Evolutionary conservation across 2,797 vertebrate genomes (phyloP), one percentile per base, ranked within the genome.

Genomic region (Halcyon badia): DNA sequence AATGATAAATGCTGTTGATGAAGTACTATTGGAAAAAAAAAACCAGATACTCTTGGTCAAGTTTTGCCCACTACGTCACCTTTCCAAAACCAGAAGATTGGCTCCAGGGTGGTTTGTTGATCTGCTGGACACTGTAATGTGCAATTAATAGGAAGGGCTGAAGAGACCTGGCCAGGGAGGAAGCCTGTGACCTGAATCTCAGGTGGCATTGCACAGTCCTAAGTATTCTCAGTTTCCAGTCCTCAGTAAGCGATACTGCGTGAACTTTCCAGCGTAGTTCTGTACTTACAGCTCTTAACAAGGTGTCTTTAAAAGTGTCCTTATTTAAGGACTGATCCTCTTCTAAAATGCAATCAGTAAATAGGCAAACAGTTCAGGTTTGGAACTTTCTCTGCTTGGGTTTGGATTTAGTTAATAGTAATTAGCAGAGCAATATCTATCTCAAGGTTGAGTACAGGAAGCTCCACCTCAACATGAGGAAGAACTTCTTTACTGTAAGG

Each of bases 171-270:
- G 80, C 37, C 66, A n/a, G 35, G 31, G 31, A 48, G 66, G n/a
- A 65, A 81, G 77, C 62, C n/a, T 71, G 93, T 95, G 95, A 95
- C 93, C 73, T 52, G 89, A 93, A 37, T 44, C 95, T 81, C 48
- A 30, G 41, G 19, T 89, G 87, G 46, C 61, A 19, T 28, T 57
- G 73, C 61, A 48, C n/a, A 64, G 83, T n/a, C 88, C 68, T 60
- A 17, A 82, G 68, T 37, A 44, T 90, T 66, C 60, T 90, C 68
- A 16, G 93, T 89, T 94, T 94, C 77, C 88, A 83, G 49, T 28
- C 49, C 24, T 60, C 83, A 54, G 75, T 73, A 96, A 95, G 62
- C 66, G 93, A 96, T 94, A 84, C 93, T 57, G 21, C 62, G 60
- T 84, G 81, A 93, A 82, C 86, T 83, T 97, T 83, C 91, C 95